Percentiles rank a stretch among this genome's conserved stretches.
Evolutionary conservation across 2,888 invertebrate species (phyloP).

Genomic region (Eupithecia subumbrata): DNA sequence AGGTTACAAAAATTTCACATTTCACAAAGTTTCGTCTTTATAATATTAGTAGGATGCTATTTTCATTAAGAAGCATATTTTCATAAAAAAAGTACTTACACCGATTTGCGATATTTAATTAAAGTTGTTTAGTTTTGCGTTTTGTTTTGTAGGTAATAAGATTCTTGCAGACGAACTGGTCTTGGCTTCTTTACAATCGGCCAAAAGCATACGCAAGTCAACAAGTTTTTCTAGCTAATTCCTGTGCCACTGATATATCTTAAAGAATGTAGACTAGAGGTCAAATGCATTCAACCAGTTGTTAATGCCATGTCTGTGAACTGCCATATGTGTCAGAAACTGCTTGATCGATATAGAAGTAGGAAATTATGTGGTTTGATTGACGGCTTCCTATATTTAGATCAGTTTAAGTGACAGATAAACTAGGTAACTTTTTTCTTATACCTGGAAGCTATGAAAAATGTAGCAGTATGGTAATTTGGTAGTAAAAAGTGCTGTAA

Average conservation of each 20-base stretch:
- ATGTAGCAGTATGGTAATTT: background rate
- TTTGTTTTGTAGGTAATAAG: background rate
- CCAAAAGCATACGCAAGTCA: background rate
- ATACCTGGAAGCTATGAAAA: background rate
- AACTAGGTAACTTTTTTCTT: background rate
- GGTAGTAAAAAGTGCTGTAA: background rate
- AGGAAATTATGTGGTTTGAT: slow-evolving; percentile 33
- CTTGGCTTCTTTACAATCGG: background rate
- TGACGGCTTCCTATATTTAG: slow-evolving; percentile 18
- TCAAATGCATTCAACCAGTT: slow-evolving; percentile 33
- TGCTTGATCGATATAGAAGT: slow-evolving; percentile 31
- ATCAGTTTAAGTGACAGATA: background rate
- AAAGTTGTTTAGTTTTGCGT: background rate
- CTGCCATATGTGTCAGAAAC: slow-evolving; percentile 10
- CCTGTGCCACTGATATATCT: slow-evolving; percentile 4
- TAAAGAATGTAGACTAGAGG: slow-evolving; percentile 27
- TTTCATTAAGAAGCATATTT: too few species aligned
- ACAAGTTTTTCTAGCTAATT: background rate
- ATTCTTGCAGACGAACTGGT: background rate
- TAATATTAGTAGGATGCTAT: too few species aligned
- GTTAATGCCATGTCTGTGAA: slow-evolving; percentile 20
- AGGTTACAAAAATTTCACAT: too few species aligned
- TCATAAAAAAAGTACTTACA: too few species aligned
- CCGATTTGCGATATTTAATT: too few species aligned
- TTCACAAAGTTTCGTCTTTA: too few species aligned